Evolutionary conservation across 2,888 invertebrate genomes (phyloP), one percentile per base, ranked within the genome.

Genomic region (Papilio demoleus): DNA sequence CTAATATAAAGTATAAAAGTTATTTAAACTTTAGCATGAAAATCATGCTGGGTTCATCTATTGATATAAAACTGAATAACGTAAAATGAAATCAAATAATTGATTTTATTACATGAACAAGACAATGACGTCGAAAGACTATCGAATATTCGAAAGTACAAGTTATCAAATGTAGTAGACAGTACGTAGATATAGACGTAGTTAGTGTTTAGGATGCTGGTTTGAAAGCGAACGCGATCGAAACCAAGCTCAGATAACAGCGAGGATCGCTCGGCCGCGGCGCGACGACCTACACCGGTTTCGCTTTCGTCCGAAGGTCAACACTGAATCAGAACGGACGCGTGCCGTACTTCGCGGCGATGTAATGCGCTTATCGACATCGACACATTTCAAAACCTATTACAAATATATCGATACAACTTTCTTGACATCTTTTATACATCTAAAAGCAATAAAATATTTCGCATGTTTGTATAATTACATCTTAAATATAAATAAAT

Each of bases 251-350:
- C 70, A 59, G 70, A 65, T 71, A 66, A 73, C 70, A 68, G 63
- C 71, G 71, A 60, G 59, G 68, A 71, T 67, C 73, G 64, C 72
- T 71, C 62, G 73, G 68, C 60, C 73, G 79, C 73, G 79, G 88
- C 85, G 70, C 88, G 85, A 85, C 85, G 88, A 88, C 90, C 89
- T 77, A 84, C 88, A 88, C 88, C 88, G 88, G 90, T 90, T 91
- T 92, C 88, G 82, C 89, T 90, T 90, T 92, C 90, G 82, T 86
- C 75, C 85, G 85, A 91, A 92, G 92, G 92, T 91, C 88, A 88
- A 72, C 68, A 77, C 79, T 86, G 86, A 88, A 88, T 88, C 88
- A 85, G 81, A 53, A 65, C 70, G 1, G 50, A 59, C 38, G 62
- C 34, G 56, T 65, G 66, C 66, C 53, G 65, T 53, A 68, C 68